A percentile compares a stretch with the other conserved stretches of the same genome.
Evolutionary conservation across 30 jellyfish, hydroid and myxozoan genomes (phyloP).

Genomic region (Nemopilema nomurai): DNA sequence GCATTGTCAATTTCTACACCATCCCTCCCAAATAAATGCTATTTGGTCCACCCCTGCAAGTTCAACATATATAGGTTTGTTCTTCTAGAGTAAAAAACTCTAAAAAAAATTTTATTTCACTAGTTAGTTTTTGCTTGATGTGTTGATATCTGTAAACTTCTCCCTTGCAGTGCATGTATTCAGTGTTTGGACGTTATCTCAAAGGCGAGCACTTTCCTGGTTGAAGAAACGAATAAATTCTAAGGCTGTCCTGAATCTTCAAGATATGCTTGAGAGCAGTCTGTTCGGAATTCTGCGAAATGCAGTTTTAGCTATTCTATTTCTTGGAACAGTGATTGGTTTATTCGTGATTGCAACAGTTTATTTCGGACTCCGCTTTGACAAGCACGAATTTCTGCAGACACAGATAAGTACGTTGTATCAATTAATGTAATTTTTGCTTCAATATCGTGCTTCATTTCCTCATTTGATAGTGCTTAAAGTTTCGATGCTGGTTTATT

Average conservation of each 20-base stretch:
- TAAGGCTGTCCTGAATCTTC: conserved; percentile 12
- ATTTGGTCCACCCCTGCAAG: no score
- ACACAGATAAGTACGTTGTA: conserved; percentile 40
- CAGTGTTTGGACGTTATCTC: conserved; percentile 13
- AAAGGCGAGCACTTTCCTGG: background rate
- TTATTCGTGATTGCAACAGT: conserved; percentile 2
- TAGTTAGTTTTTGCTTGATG: background rate
- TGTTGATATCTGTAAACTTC: no score
- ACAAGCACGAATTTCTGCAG: conserved; percentile 48
- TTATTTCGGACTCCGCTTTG: conserved; percentile 53
- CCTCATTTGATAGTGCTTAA: no score
- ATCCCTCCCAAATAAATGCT: no score
- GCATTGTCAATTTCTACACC: no score
- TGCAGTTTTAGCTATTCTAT: background rate
- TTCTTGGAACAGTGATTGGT: conserved; percentile 13
- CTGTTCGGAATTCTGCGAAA: background rate
- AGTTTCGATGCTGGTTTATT: no score
- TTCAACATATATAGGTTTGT: no score
- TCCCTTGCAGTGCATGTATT: background rate
- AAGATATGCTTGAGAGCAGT: conserved; percentile 21
- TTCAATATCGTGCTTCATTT: background rate
- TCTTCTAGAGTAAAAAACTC: no score
- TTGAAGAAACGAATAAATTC: conserved; percentile 3
- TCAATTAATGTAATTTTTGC: background rate
- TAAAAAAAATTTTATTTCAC: background rate